phyloP scores from a whole-genome alignment of 2,888 invertebrate genomes.

The Sturmia bella region DNA sequence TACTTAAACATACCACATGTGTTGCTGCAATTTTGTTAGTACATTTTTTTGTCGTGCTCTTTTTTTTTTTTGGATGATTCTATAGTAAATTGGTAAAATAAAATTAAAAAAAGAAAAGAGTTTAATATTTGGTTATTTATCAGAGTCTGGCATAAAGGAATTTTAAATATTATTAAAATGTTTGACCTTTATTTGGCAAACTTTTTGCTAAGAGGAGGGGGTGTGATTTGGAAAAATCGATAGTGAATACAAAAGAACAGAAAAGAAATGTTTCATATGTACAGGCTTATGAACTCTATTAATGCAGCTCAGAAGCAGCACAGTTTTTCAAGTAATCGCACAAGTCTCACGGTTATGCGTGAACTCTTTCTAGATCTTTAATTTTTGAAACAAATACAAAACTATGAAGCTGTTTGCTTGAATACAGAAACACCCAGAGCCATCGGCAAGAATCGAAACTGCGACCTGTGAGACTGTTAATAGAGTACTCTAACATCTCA shows the following conservation, averaged over 20 bases:
- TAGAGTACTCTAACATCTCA: too few species aligned
- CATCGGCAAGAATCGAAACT: too few species aligned
- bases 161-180: conserved; percentile 68
- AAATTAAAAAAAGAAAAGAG: conserved; percentile 41
- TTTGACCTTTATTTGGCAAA: conserved; percentile 67
- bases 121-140: conserved; percentile 66
- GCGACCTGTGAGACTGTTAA: too few species aligned
- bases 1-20: conserved; percentile 65
- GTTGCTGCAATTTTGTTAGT: conserved; percentile 56
- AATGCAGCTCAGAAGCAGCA: too few species aligned
- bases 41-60: background rate
- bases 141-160: conserved; percentile 63
- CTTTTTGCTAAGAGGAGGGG: background rate
- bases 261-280: too few species aligned
- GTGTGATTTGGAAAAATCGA: conserved; percentile 11
- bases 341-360: too few species aligned
- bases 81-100: conserved; percentile 66
- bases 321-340: too few species aligned
- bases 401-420: too few species aligned
- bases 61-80: conserved; percentile 15
- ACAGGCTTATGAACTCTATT: too few species aligned
- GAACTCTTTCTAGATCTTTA: too few species aligned
- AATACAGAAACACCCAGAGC: too few species aligned
- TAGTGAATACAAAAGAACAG: background rate
- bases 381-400: too few species aligned